Evolutionary conservation across 2,113 vertebrate genomes (phyloP).

Genomic region (Smithornis capensis): DNA sequence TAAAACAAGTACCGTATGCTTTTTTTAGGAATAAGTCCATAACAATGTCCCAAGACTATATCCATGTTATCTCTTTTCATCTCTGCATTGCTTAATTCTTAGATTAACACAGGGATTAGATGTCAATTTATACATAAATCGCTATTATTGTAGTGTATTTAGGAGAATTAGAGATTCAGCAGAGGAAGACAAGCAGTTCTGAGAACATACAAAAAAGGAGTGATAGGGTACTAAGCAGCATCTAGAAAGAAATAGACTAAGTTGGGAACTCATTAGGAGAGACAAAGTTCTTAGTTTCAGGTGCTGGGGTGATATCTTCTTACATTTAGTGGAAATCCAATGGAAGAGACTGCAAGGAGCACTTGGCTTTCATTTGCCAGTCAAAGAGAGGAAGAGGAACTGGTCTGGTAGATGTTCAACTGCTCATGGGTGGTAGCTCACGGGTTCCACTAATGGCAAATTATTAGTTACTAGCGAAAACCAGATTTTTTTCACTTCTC

Average conservation of each 20-base stretch:
- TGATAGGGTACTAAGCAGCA: background rate
- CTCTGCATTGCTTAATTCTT: background rate
- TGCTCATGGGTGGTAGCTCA: background rate
- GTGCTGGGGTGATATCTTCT: background rate
- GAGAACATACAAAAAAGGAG: background rate
- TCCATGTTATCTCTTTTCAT: background rate
- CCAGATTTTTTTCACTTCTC: background rate
- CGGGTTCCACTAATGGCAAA: background rate
- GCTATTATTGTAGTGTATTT: background rate
- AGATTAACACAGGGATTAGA: background rate
- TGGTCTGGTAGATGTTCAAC: background rate
- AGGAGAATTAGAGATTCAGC: background rate
- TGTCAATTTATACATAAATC: background rate
- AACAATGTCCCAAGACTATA: background rate
- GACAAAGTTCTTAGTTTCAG: background rate
- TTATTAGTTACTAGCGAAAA: background rate
- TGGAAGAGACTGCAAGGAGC: fast-evolving
- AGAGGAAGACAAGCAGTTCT: background rate
- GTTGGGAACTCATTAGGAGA: background rate
- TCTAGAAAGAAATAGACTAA: background rate
- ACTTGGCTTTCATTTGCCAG: background rate
- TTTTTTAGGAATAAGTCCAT: background rate
- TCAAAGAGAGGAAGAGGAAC: background rate
- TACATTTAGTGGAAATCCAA: background rate
- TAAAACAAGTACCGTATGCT: fast-evolving